Evolutionary conservation across 2,113 vertebrate species (phyloP).

Genomic region (Lepisosteus oculatus): DNA sequence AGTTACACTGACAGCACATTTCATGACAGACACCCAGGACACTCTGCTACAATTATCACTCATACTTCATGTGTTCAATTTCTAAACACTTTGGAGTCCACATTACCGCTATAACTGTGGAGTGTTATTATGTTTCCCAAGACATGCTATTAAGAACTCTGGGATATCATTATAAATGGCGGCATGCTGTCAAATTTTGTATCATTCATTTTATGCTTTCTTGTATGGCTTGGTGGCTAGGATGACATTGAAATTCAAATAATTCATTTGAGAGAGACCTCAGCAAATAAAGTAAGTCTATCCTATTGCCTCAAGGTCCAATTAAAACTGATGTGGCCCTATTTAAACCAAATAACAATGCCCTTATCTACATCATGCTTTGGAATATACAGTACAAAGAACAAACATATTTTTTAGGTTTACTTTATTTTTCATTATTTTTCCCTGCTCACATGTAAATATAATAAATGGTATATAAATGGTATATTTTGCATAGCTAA

Average conservation of each 20-base stretch:
- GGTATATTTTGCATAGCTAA: no score
- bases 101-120: not conserved
- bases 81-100: not conserved
- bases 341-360: not conserved
- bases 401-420: no score
- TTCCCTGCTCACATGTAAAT: no score
- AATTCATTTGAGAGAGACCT: not conserved
- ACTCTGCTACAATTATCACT: not conserved
- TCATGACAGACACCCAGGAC: not conserved
- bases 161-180: not conserved
- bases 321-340: conserved; percentile 1
- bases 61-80: not conserved
- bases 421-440: no score
- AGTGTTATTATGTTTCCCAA: not conserved
- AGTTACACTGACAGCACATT: no score
- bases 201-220: not conserved
- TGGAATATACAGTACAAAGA: not conserved
- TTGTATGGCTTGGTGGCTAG: not conserved
- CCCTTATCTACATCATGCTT: not conserved
- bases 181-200: not conserved
- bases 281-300: not conserved
- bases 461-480: no score
- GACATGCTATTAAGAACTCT: not conserved
- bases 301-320: conserved; percentile 2
- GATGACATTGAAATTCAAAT: not conserved